phyloP scores from a whole-genome alignment of 2,113 vertebrate genomes.

The Embiotoca jacksoni region DNA sequence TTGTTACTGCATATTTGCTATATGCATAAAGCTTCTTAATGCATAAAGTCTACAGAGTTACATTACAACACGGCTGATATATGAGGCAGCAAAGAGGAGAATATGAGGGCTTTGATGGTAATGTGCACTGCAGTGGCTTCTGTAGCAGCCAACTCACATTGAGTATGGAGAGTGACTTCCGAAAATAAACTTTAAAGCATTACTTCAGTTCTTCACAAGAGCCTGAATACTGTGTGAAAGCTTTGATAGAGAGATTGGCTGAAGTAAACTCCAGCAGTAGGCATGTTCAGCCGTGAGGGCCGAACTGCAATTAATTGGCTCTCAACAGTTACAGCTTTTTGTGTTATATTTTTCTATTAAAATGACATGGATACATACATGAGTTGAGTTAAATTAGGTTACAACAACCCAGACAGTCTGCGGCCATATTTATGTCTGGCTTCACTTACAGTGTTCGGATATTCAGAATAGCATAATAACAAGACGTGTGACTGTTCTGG shows the following conservation, averaged over 20 bases:
- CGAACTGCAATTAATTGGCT: neutral
- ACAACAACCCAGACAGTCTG: slow-evolving; percentile 34
- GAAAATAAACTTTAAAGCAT: slow-evolving; percentile 24
- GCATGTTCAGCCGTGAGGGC: slow-evolving; percentile 3
- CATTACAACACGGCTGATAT: slow-evolving; percentile 41
- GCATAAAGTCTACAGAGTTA: slow-evolving; percentile 56
- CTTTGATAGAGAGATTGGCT: neutral
- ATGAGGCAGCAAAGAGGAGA: slow-evolving; percentile 39
- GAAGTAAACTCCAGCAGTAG: neutral
- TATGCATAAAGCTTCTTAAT: slow-evolving; percentile 67
- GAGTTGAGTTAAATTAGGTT: slow-evolving; percentile 28
- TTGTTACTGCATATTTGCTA: slow-evolving; percentile 66
- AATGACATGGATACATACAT: slow-evolving; percentile 35
- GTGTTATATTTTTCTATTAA: slow-evolving; percentile 13
- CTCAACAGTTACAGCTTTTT: slow-evolving; percentile 7
- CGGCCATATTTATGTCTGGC: slow-evolving; percentile 32
- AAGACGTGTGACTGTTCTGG: slow-evolving; percentile 42
- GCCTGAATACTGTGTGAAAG: slow-evolving; percentile 11
- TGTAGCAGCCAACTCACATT: slow-evolving; percentile 13
- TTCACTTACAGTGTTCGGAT: slow-evolving; percentile 47
- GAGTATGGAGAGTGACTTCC: slow-evolving; percentile 4
- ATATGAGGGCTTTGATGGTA: slow-evolving; percentile 28
- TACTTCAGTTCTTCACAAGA: neutral
- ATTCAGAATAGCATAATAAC: slow-evolving; percentile 38
- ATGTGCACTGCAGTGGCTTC: slow-evolving; percentile 34